phyloP scores from a whole-genome alignment of 2,888 invertebrate species.

The Euclidia mi region DNA sequence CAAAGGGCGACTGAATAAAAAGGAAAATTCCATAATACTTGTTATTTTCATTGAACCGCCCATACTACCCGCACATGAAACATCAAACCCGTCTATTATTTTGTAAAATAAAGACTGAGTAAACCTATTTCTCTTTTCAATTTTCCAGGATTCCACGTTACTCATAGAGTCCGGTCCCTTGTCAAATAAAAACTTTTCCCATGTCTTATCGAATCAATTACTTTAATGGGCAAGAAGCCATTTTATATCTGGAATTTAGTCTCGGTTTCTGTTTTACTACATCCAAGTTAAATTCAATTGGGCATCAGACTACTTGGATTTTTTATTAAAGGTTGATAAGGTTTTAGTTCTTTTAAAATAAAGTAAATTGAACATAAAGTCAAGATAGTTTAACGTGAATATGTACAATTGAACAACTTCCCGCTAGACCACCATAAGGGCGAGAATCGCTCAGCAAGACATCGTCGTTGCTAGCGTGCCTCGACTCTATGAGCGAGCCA shows the following conservation, averaged over 20 bases:
- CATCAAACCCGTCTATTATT: slow-evolving; percentile 58
- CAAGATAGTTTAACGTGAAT: slow-evolving; percentile 6
- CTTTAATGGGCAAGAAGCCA: slow-evolving; percentile 78
- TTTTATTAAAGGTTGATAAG: slow-evolving; percentile 28
- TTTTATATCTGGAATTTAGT: slow-evolving; percentile 70
- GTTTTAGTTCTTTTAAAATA: slow-evolving; percentile 20
- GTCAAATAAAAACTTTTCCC: slow-evolving; percentile 86
- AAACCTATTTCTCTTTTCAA: slow-evolving; percentile 78
- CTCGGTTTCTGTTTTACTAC: slow-evolving; percentile 56
- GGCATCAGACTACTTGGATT: slow-evolving; percentile 35
- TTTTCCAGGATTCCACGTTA: slow-evolving; percentile 76
- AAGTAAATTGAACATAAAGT: slow-evolving; percentile 25
- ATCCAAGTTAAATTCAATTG: slow-evolving; percentile 48
- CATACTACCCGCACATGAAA: slow-evolving; percentile 13
- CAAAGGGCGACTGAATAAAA: slow-evolving; percentile 11
- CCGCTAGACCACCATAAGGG: too few relatives aligned
- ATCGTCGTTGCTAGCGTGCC: too few relatives aligned
- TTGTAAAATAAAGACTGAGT: slow-evolving; percentile 72
- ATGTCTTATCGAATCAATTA: slow-evolving; percentile 87
- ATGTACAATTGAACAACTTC: too few relatives aligned
- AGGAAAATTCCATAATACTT: background rate
- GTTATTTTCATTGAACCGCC: slow-evolving; percentile 11
- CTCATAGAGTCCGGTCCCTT: slow-evolving; percentile 82
- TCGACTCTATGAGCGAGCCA: too few relatives aligned
- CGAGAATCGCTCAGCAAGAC: too few relatives aligned